These are phyloP conservation scores for Vanacampus margaritifer DNA, from an alignment of 2,113 vertebrate species.

Conservation along the genomic window DNA sequence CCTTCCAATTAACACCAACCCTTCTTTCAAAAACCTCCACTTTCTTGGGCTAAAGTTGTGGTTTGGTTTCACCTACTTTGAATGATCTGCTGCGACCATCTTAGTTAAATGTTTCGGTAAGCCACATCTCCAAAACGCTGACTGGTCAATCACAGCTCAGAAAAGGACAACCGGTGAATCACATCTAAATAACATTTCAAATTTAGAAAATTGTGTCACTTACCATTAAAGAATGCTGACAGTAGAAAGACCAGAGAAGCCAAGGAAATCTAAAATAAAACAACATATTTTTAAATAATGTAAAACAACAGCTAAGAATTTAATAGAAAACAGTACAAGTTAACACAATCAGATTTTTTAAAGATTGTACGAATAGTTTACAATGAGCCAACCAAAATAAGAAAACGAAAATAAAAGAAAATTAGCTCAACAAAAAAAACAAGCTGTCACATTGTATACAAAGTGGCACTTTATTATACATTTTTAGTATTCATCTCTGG, in stretches of 20 bases:
- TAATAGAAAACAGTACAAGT: too few species aligned
- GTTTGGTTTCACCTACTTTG: slow-evolving; percentile 21
- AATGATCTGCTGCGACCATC: background rate
- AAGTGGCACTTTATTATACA: too few species aligned
- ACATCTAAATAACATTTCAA: background rate
- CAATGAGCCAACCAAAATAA: too few species aligned
- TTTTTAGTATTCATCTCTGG: too few species aligned
- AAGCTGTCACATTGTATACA: too few species aligned
- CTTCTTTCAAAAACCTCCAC: slow-evolving; percentile 21
- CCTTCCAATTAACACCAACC: slow-evolving; percentile 46
- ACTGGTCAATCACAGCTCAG: background rate
- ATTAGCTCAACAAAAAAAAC: too few species aligned
- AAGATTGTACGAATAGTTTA: too few species aligned
- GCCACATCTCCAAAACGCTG: background rate
- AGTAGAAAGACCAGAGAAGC: background rate
- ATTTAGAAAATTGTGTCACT: background rate
- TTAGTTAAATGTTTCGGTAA: background rate
- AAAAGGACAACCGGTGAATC: background rate
- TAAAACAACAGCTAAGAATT: background rate
- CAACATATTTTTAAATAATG: background rate
- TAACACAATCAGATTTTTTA: too few species aligned
- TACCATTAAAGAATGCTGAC: background rate
- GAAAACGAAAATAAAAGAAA: too few species aligned
- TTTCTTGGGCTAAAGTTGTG: slow-evolving; percentile 25
- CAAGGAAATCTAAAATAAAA: background rate